Conservation (phyloP, 2,888 invertebrate species). For the Gastracanthus pulcherrimus region DNA sequence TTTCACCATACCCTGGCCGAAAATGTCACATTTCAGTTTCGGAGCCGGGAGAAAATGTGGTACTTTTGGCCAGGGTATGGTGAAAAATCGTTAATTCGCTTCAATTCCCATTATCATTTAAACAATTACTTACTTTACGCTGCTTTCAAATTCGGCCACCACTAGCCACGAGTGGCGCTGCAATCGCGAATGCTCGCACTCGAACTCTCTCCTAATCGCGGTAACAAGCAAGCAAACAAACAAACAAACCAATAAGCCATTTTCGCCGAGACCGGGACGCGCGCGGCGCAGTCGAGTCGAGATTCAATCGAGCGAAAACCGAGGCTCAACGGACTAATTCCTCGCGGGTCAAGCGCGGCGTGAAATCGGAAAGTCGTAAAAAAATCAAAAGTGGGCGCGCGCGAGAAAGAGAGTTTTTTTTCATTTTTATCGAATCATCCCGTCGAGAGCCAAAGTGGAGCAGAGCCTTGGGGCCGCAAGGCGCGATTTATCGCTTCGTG, state of each 20-base stretch:
- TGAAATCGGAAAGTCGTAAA: conserved; percentile 40
- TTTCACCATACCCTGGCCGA: no score
- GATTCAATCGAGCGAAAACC: conserved; percentile 30
- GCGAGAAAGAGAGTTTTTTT: not conserved
- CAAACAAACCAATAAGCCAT: not conserved
- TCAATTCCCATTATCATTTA: no score
- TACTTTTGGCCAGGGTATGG: no score
- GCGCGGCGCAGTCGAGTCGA: not conserved
- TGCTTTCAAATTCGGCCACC: no score
- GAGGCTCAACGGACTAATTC: conserved; percentile 8
- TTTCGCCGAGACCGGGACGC: no score
- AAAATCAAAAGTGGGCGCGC: conserved; percentile 9
- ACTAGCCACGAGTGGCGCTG: no score
- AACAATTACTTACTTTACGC: no score
- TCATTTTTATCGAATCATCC: conserved; percentile 22
- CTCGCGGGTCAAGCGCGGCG: not conserved
- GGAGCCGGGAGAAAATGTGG: no score
- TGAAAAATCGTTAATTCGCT: no score
- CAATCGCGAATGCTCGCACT: no score
- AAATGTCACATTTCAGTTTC: no score
- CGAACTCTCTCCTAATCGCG: not conserved
- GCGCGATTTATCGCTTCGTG: conserved; percentile 13
- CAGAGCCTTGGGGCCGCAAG: conserved; percentile 8
- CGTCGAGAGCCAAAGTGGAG: not conserved
- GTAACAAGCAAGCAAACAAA: not conserved